Base-by-base conservation (phyloP, 1,140 invertebrate genomes). In the Paraescarpia echinospica region DNA sequence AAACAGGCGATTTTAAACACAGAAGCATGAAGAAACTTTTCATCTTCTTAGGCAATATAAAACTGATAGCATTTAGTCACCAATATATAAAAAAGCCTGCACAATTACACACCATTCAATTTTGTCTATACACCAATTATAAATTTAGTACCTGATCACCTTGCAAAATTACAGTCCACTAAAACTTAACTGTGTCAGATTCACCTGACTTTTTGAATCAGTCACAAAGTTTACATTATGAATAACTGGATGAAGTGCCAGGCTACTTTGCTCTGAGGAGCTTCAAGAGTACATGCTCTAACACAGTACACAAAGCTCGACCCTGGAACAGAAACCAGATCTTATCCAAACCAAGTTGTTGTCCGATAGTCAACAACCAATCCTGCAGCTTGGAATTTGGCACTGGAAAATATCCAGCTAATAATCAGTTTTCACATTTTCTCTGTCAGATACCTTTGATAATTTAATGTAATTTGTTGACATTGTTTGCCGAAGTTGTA, bases 221-320 rank as follows among this genome's bases (percentile, higher is more conserved):
- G 27, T 77, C 59, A 77, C 59, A 77, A 77, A 77, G 59, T 77
- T 77, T 77, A 77, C 59, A 77, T 77, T 77, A 77, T 77, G 59
- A 77, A 77, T 27, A 27, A 77, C 59, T 18, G 27, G 14, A 22
- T 77, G 59, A 77, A 77, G 59, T 77, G 59, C 59, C 59, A 77
- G 59, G 59, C 59, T 31, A 77, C 27, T 77, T 27, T 77, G 59
- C 2, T 77, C 59, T 27, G 59, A 77, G 59, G 27, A 77, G 59
- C 27, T 2, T 31, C 59, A 77, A 77, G 59, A 77, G 59, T 77
- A 77, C 22, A 77, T 27, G 12, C 59, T 14, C 22, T 2, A 31
- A 6, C 59, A 77, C 59, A 27, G 59, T 77, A 77, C 59, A 77
- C 59, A 77, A 77, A 2, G 27, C 27, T 77, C 27, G 59, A 77